These are phyloP conservation scores for Haemorhous mexicanus DNA, from an alignment of 2,113 vertebrate genomes.

Conservation along the genomic window DNA sequence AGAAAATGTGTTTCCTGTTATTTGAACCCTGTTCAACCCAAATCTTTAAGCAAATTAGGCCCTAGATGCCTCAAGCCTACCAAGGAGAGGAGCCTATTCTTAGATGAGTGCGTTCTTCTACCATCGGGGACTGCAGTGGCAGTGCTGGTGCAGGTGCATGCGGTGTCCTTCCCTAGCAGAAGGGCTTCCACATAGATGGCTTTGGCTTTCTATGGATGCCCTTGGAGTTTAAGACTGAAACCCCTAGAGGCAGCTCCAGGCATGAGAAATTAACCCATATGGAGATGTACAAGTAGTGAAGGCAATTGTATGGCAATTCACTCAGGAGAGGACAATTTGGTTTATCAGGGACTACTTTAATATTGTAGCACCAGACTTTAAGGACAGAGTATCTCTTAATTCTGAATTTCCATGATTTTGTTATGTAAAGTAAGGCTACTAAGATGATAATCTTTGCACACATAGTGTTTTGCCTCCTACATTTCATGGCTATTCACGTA, in stretches of 20 bases:
- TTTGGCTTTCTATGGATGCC: neutral
- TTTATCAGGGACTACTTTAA: neutral
- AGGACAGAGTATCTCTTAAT: neutral
- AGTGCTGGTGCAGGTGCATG: too few relatives aligned
- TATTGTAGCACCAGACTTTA: neutral
- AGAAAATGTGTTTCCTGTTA: neutral
- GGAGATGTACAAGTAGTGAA: neutral
- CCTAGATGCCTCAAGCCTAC: neutral
- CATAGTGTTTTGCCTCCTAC: neutral
- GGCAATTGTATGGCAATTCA: neutral
- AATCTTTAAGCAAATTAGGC: neutral
- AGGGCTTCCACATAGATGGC: neutral
- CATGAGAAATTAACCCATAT: neutral
- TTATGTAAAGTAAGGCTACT: neutral
- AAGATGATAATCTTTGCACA: neutral
- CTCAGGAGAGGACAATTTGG: neutral
- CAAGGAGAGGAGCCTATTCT: neutral
- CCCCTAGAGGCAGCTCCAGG: neutral
- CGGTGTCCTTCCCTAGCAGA: neutral
- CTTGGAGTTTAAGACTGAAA: neutral
- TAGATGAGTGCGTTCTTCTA: neutral
- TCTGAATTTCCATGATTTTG: neutral
- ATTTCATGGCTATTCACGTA: neutral
- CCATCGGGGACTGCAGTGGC: neutral
- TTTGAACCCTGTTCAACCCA: neutral